Conservation (phyloP, 2,113 vertebrate genomes). For the Mesembrinibis cayennensis region DNA sequence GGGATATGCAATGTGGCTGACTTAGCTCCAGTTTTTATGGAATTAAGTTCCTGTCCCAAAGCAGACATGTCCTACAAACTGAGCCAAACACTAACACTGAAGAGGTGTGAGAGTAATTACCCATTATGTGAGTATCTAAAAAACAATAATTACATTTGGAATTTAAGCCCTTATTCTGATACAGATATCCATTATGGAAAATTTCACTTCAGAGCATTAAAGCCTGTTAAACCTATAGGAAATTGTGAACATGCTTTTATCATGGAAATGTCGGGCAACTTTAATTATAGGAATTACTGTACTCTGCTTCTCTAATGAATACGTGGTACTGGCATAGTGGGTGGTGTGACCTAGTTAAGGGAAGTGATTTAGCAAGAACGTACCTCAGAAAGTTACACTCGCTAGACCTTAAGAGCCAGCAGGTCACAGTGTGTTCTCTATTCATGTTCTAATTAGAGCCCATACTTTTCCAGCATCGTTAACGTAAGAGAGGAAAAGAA, state of each 20-base stretch:
- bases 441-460: constrained; percentile 48
- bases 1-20: background rate
- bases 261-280: background rate
- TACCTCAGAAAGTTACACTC: constrained; percentile 10
- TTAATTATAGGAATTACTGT: background rate
- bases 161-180: background rate
- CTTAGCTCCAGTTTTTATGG: background rate
- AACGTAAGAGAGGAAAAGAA: background rate
- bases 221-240: background rate
- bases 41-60: background rate
- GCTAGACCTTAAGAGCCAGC: background rate
- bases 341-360: constrained; percentile 8
- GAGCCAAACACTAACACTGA: background rate
- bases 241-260: background rate
- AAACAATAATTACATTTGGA: constrained; percentile 21
- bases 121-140: background rate
- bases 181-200: background rate
- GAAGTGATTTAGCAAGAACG: background rate
- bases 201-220: background rate
- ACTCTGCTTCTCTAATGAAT: background rate
- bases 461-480: background rate
- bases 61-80: background rate
- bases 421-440: constrained; percentile 39
- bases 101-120: constrained; percentile 5
- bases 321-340: background rate